phyloP scores from a whole-genome alignment of 1,140 invertebrate species.

The Musca domestica region DNA sequence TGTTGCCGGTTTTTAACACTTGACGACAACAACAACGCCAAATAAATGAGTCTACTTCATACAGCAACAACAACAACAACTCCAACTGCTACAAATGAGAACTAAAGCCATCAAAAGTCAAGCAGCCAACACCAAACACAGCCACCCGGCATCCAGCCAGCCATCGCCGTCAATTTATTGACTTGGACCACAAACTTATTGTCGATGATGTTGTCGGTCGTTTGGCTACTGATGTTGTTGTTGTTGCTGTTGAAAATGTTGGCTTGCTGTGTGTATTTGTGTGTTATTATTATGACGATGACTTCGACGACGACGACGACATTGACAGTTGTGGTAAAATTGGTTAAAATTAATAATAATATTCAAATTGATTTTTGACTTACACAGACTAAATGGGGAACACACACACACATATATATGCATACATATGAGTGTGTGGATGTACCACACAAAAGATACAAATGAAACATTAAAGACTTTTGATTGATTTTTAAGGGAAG shows the following conservation, averaged over 20 bases:
- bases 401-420: too few species aligned
- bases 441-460: too few species aligned
- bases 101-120: background rate
- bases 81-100: constrained; percentile 5
- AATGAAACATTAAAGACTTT: too few species aligned
- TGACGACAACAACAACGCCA: background rate
- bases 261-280: background rate
- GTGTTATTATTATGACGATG: constrained; percentile 3
- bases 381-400: too few species aligned
- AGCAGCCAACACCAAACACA: constrained; percentile 9
- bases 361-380: constrained; percentile 1
- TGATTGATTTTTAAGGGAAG: too few species aligned
- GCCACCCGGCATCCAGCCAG: background rate
- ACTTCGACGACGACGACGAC: constrained; percentile 12
- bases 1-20: background rate
- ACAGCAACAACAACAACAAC: background rate
- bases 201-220: background rate
- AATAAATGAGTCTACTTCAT: background rate
- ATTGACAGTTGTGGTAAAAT: constrained; percentile 13
- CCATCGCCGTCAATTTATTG: constrained; percentile 3
- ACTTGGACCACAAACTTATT: constrained; percentile 15
- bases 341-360: constrained; percentile 3
- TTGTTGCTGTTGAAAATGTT: background rate
- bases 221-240: background rate
- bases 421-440: too few species aligned